Percentiles rank a stretch among this genome's conserved stretches.
Conservation (phyloP, 2,113 vertebrate genomes). For the Cynoglossus semilaevis region DNA sequence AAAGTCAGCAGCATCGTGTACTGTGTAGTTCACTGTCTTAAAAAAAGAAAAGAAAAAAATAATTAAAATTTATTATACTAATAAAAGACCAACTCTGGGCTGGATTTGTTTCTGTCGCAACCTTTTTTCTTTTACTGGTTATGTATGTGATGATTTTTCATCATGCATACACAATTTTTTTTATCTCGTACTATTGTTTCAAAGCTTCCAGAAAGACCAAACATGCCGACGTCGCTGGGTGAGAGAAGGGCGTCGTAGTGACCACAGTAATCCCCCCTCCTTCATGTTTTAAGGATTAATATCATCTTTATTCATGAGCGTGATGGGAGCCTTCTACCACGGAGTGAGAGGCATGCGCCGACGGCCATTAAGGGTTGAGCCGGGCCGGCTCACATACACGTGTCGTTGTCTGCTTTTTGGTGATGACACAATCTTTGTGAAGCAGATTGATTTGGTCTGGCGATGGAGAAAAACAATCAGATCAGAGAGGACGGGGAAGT, state of each 20-base stretch:
- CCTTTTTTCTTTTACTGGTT: constrained; percentile 10
- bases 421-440: constrained; percentile 48
- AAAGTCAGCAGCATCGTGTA: constrained; percentile 59
- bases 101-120: constrained; percentile 56
- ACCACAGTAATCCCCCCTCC: constrained; percentile 63
- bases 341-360: constrained; percentile 16
- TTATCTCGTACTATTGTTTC: neutral
- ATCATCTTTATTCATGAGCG: constrained; percentile 62
- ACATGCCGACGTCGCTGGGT: constrained; percentile 28
- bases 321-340: constrained; percentile 40
- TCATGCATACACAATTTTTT: constrained; percentile 8
- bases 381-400: constrained; percentile 20
- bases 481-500: constrained; percentile 48
- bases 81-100: constrained; percentile 72
- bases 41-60: constrained; percentile 56
- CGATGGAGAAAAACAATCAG: constrained; percentile 47
- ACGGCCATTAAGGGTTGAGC: constrained; percentile 20
- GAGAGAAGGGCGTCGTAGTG: constrained; percentile 37
- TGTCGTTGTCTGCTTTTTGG: constrained; percentile 26
- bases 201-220: constrained; percentile 37
- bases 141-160: neutral
- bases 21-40: constrained; percentile 54
- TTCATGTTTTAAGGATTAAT: constrained; percentile 66
- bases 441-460: constrained; percentile 60
- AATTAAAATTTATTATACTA: constrained; percentile 63